Evolutionary conservation across 2,113 vertebrate species (phyloP).

Genomic region (Martes martes): DNA sequence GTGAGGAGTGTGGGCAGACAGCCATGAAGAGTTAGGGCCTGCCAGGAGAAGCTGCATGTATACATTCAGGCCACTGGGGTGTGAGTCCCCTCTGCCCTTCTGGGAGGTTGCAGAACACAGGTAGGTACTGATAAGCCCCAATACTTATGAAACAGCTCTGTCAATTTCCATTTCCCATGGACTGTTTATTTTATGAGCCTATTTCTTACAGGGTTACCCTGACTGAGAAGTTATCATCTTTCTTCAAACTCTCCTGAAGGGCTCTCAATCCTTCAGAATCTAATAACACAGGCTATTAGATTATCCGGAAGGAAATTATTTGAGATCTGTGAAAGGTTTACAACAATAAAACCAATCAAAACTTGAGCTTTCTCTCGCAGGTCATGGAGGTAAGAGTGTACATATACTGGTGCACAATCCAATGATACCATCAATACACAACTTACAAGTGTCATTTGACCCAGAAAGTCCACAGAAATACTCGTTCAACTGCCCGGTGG

Average conservation of each 20-base stretch:
- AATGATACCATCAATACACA: neutral
- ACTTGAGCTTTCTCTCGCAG: neutral
- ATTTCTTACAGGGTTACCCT: neutral
- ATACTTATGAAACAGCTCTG: neutral
- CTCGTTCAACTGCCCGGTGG: too few species aligned
- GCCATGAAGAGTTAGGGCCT: neutral
- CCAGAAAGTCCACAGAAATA: neutral
- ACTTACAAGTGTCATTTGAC: neutral
- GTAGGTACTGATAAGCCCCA: neutral
- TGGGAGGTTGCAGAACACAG: neutral
- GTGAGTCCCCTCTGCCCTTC: neutral
- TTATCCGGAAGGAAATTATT: constrained; percentile 49
- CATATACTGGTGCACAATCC: neutral
- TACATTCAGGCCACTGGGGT: neutral
- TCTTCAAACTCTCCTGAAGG: constrained; percentile 52
- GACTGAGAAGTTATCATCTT: constrained; percentile 36
- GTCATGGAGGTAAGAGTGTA: neutral
- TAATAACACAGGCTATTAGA: constrained; percentile 42
- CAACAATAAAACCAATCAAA: constrained; percentile 27
- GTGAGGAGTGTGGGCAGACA: neutral
- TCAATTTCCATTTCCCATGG: constrained; percentile 42
- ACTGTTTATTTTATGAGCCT: neutral
- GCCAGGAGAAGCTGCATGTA: neutral
- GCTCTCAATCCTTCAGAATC: constrained; percentile 45
- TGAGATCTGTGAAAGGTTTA: constrained; percentile 42